Conservation (phyloP, 2,888 invertebrate genomes). For the Eupithecia abbreviata region DNA sequence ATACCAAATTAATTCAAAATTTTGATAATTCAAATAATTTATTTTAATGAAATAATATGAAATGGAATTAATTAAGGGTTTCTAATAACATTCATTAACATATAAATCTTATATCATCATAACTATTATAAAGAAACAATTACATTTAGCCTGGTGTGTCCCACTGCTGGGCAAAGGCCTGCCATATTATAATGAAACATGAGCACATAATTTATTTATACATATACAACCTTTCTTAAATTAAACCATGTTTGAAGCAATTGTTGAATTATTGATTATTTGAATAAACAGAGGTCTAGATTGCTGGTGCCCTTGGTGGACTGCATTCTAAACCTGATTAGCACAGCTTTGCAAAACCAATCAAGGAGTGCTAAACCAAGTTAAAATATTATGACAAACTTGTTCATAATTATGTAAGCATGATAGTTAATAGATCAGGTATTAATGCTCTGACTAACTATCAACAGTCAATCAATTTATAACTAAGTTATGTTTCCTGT, state of each 20-base stretch:
- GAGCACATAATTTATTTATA: too few relatives aligned
- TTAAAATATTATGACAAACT: background rate
- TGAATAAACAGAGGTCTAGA: background rate
- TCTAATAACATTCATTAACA: too few relatives aligned
- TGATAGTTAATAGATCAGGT: background rate
- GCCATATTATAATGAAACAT: too few relatives aligned
- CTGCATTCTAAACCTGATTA: background rate
- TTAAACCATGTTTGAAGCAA: background rate
- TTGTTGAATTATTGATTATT: background rate
- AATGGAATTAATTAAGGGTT: too few relatives aligned
- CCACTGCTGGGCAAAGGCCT: too few relatives aligned
- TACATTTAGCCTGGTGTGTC: too few relatives aligned
- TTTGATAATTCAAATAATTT: too few relatives aligned
- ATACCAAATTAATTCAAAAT: too few relatives aligned
- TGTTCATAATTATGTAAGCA: background rate
- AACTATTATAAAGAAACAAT: too few relatives aligned
- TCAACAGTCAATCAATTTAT: background rate
- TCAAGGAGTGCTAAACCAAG: background rate
- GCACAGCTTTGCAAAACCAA: background rate
- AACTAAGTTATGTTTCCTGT: background rate
- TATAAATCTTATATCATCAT: too few relatives aligned
- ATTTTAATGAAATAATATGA: too few relatives aligned
- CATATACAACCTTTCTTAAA: background rate
- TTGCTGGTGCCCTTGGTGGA: background rate
- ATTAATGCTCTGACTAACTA: background rate